Base-by-base conservation (phyloP, 2,113 vertebrate genomes). In the Dendrocopos noguchii region DNA sequence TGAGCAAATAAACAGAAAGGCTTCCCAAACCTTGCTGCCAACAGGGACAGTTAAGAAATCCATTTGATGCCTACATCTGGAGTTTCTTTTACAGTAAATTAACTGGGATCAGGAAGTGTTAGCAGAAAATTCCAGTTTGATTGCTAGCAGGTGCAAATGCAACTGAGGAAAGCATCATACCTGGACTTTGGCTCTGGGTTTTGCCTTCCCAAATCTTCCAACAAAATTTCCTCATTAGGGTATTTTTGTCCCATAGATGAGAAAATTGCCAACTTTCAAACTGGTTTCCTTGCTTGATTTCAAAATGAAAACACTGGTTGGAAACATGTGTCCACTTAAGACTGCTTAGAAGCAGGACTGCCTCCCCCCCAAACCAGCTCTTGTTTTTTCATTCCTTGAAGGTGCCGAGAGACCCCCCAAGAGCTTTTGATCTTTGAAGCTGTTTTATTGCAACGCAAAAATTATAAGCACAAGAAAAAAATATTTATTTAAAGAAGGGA, bases 401-500 rank as follows among this genome's bases (percentile, higher is more conserved):
- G 90, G 94, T 94, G 76, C 76, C 15, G 5, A 95, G 87, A 87
- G 93, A 95, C 85, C 90, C 75, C 91, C 93, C 90, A 88, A 74
- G 93, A 95, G 91, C 93, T 91, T 95, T 95, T 96, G 91, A 96
- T 95, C 91, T 95, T 72, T 80, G 93, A 91, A 91, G 60, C 60
- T 77, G 72, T 83, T 94, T 94, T 90, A 93, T 85, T 94, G 36
- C 90, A 67, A 70, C 67, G 66, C 60, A 71, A 85, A 92, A 94
- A 94, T 90, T 93, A 80, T 80, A 94, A 92, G 79, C 68, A 42
- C 4, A 25, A 90, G 95, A 25, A 8, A 88, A 86, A 87, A 85
- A 87, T 80, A 91, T 88, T 95, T 95, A 86, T 88, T 77, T 90
- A 60, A 91, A 91, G 77, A 67, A 3, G 6, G 68, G 42, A 44